Evolutionary conservation across 2,113 vertebrate genomes (phyloP).

Genomic region (Vimba vimba): DNA sequence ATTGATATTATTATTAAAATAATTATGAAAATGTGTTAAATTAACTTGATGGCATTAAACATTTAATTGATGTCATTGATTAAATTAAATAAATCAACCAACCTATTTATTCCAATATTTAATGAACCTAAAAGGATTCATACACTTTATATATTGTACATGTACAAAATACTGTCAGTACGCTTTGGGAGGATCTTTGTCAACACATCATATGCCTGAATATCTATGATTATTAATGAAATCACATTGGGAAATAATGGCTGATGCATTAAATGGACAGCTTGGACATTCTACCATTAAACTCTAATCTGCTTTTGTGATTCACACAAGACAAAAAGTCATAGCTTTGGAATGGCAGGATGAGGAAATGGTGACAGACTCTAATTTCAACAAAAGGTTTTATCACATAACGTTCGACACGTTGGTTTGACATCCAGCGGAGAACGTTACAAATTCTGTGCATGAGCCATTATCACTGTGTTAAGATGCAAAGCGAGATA

Average conservation of each 20-base stretch:
- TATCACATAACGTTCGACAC: conserved; percentile 27
- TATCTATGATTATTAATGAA: background rate
- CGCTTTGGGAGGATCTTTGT: background rate
- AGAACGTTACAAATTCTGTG: background rate
- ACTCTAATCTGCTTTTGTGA: too few species aligned
- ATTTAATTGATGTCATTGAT: too few species aligned
- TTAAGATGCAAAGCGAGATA: background rate
- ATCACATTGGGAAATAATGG: too few species aligned
- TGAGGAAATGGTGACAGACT: background rate
- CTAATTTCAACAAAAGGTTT: conserved; percentile 62
- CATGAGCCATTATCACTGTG: background rate
- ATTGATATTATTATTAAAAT: too few species aligned
- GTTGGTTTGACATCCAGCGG: too few species aligned
- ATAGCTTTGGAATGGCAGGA: background rate
- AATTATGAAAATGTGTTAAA: too few species aligned
- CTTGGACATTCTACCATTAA: too few species aligned
- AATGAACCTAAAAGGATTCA: background rate
- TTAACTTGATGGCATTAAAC: too few species aligned
- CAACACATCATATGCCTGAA: background rate
- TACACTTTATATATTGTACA: background rate
- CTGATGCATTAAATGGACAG: too few species aligned
- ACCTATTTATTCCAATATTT: background rate
- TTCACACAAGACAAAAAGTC: too few species aligned
- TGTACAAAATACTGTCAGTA: background rate
- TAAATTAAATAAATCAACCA: background rate